Base-by-base conservation (phyloP, 2,797 vertebrate species). In the Phyllotis vaccarum region DNA sequence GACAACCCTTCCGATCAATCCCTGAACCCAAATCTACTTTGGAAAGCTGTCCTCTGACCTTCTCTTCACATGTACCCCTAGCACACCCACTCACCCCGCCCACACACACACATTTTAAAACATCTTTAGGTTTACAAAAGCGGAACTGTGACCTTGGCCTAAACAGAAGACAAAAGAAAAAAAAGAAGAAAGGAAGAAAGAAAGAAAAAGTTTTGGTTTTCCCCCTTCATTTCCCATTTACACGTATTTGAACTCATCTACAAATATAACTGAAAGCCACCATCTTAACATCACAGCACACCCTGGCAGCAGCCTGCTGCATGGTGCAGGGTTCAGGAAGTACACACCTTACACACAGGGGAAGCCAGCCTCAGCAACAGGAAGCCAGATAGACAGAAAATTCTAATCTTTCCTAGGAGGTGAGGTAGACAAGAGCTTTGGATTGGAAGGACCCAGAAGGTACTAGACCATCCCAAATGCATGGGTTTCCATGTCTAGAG, bases 391-490 rank as follows among this genome's bases (percentile, higher is more conserved):
- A 19, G 80, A 90, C 40, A 89, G 68, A 78, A 83, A 91, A 76
- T 62, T 85, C 13, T 43, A 76, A 49, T 86, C 81, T 58, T 56
- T 75, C 78, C 74, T 46, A 27, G 70, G 72, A 81, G 19, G 54
- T 66, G 43, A 86, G 81, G 12, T 10, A 31, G n/a, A 80, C 29
- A 70, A 83, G 49, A 43, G 52, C 70, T 76, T 80, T 94, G 83
- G 93, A 79, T 89, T 79, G 66, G 76, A 91, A 58, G 62, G 91
- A 78, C 64, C 7, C 82, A 46, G 49, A 95, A 93, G 90, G 90
- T 94, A 66, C 92, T 62, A 94, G 81, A 68, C 66, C 19, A 74
- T 52, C 29, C 58, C 89, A 91, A 95, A 94, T 62, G 49, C 72
- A 68, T 88, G 92, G 93, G 78, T 94, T 94, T 94, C 56, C 58